Conservation (phyloP, 2,113 vertebrate species). For the Melozone crissalis region DNA sequence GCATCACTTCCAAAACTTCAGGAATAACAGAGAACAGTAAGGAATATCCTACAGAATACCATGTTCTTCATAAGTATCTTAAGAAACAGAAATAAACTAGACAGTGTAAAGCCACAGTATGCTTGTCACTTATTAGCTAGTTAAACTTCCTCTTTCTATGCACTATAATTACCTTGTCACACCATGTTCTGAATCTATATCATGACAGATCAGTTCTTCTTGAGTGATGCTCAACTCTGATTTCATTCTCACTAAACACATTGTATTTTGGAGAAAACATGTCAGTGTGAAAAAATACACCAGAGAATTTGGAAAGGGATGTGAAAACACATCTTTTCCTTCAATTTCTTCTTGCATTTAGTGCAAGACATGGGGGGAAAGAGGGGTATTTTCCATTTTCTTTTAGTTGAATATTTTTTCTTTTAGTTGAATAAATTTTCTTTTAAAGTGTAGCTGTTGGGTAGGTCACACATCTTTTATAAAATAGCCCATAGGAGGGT, state of each 20-base stretch:
- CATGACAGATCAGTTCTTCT: background rate
- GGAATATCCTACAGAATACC: background rate
- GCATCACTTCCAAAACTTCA: background rate
- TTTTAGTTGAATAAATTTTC: background rate
- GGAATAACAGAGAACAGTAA: background rate
- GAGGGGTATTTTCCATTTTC: background rate
- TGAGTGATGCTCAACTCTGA: background rate
- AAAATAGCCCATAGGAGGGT: background rate
- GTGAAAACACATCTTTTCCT: background rate
- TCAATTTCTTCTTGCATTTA: background rate
- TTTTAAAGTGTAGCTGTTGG: background rate
- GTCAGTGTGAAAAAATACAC: background rate
- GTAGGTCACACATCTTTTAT: background rate
- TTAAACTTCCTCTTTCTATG: background rate
- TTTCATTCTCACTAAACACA: background rate
- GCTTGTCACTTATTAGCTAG: background rate
- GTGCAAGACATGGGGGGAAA: fast-evolving
- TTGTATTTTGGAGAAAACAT: background rate
- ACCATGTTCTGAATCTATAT: background rate
- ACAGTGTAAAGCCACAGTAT: background rate
- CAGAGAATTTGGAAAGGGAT: background rate
- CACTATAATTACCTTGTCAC: background rate
- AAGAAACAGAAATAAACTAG: background rate
- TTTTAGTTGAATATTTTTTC: background rate
- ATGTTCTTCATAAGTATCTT: background rate